Evolutionary conservation across 2,113 vertebrate species (phyloP), one percentile per base, ranked within the genome.

Genomic region (Chlorocebus sabaeus): DNA sequence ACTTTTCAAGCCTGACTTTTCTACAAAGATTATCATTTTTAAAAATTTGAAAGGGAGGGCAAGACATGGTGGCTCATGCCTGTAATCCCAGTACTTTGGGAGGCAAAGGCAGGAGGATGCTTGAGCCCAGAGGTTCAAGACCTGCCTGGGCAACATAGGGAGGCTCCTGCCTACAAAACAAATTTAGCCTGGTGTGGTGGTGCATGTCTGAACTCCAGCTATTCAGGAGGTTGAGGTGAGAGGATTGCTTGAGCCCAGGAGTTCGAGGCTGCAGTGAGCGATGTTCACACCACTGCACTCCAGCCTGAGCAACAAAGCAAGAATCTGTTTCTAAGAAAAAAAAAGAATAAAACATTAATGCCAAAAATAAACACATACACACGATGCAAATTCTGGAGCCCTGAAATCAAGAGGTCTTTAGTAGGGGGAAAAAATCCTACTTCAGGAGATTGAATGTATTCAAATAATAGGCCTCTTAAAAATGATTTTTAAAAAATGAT

Each of bases 1-100:
- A 93, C n/a, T 83, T 94, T 79, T 96, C n/a, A 90, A 85, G 38
- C 50, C 48, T 97, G 90, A 82, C 8, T 96, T 90, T 96, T 50
- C 30, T 82, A 25, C 40, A 90, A 70, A 93, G 25, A 76, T 85
- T 57, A 20, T 45, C n/a, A 59, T 55, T 78, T 85, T 38, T 84
- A 64, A 96, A 85, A 89, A 38, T 82, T 70, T 83, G 64, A 80
- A 95, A 68, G 52, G 38, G n/a, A 85, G 8, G 68, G n/a, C 68
- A n/a, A 20, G 68, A 35, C 67, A n/a, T 35, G 32, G 67, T 68
- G 32, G 32, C 67, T 68, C 32, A 68, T 35, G 32, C 16, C 67
- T 68, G 14, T 68, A 68, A n/a, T 68, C 67, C 32, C 32, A 68
- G 67, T 16, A 35, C 32, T 68, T 68, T 68, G 67, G 32, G 67